Evolutionary conservation across 2,113 vertebrate species (phyloP).

Genomic region (Oncorhynchus keta): DNA sequence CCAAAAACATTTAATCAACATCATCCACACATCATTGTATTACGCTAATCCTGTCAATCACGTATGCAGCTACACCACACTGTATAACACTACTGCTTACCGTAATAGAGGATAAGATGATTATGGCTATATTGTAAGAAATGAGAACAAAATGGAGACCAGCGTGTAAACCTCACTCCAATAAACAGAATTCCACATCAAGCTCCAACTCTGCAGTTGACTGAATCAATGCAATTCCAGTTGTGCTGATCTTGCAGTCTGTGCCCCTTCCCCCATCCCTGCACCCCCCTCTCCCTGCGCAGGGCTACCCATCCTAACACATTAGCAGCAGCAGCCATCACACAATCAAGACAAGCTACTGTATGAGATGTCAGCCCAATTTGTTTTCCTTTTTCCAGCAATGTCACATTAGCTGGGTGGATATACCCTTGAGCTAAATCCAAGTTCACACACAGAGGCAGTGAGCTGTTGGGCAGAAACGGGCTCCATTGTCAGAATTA

Average conservation of each 20-base stretch:
- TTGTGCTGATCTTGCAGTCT: constrained; percentile 78
- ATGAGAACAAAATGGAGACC: constrained; percentile 63
- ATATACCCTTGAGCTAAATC: constrained; percentile 76
- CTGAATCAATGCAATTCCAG: constrained; percentile 79
- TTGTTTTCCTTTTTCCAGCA: constrained; percentile 72
- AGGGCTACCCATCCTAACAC: constrained; percentile 71
- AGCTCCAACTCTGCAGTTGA: constrained; percentile 76
- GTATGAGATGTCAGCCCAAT: constrained; percentile 73
- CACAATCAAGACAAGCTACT: constrained; percentile 72
- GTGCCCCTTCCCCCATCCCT: constrained; percentile 66
- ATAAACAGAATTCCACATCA: constrained; percentile 74
- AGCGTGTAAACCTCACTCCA: constrained; percentile 64
- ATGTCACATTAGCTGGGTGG: constrained; percentile 69
- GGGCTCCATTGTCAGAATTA: constrained; percentile 70
- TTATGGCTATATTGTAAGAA: constrained; percentile 54
- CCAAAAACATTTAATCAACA: constrained; percentile 8
- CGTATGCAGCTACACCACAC: constrained; percentile 19
- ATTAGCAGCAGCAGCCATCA: constrained; percentile 73
- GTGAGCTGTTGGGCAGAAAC: constrained; percentile 58
- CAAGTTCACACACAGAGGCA: constrained; percentile 71
- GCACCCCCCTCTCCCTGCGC: constrained; percentile 35
- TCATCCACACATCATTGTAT: constrained; percentile 6
- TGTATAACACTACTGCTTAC: constrained; percentile 23
- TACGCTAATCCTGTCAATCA: constrained; percentile 7
- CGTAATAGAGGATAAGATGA: constrained; percentile 35